Conservation (phyloP, 2,797 vertebrate genomes). For the Eulemur albifrons region DNA sequence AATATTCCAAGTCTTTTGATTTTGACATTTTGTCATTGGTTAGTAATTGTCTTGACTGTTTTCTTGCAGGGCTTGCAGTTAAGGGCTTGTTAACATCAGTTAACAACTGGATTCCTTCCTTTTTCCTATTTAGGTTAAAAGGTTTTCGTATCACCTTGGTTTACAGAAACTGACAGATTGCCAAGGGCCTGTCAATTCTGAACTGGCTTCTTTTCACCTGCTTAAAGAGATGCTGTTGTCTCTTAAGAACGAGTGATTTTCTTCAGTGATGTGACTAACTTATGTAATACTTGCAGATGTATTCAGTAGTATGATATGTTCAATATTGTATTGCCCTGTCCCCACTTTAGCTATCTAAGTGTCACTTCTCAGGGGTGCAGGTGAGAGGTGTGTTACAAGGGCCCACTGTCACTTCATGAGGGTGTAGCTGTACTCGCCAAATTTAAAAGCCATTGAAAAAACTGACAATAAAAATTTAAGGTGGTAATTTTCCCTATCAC, state of each 20-base stretch:
- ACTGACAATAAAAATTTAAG: conserved; percentile 64
- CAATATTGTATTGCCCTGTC: conserved; percentile 18
- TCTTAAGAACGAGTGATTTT: background rate
- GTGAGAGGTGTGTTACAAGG: conserved; percentile 55
- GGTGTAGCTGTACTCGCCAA: conserved; percentile 28
- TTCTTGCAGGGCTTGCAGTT: background rate
- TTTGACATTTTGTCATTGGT: background rate
- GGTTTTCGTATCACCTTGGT: background rate
- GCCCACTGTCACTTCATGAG: background rate
- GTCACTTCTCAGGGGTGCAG: conserved; percentile 62
- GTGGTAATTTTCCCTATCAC: conserved; percentile 54
- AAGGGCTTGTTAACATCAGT: background rate
- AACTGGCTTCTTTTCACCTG: background rate
- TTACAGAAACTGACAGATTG: conserved; percentile 38
- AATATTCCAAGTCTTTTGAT: background rate
- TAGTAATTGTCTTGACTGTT: background rate
- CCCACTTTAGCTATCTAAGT: conserved; percentile 54
- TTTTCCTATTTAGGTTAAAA: background rate
- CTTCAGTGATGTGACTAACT: background rate
- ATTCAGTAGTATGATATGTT: conserved; percentile 29
- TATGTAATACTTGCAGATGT: background rate
- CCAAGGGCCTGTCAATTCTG: background rate
- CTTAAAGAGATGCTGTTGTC: background rate
- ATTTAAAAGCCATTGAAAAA: conserved; percentile 62
- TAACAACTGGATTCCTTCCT: background rate